A percentile compares a stretch with the other conserved stretches of the same genome.
These are phyloP conservation scores for Adela reaumurella DNA, from an alignment of 2,888 invertebrate genomes.

Conservation along the genomic window DNA sequence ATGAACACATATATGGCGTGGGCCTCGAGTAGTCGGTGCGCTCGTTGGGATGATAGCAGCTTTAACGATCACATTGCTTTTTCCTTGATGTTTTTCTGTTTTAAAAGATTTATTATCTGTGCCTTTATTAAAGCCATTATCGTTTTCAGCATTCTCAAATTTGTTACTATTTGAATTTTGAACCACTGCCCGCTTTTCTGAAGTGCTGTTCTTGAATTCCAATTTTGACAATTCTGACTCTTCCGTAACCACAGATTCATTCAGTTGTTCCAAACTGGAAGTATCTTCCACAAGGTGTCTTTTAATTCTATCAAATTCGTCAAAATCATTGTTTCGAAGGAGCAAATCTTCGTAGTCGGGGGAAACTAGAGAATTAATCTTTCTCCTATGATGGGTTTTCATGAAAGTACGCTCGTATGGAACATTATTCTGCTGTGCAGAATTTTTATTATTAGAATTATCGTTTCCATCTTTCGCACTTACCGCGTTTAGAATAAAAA, in stretches of 20 bases:
- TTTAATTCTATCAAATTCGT: neutral
- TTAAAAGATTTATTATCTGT: neutral
- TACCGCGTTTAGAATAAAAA: too few species aligned
- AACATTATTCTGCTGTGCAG: too few species aligned
- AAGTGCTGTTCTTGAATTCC: neutral
- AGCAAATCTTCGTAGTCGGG: neutral
- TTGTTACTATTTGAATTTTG: neutral
- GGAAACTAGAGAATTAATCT: conserved; percentile 13
- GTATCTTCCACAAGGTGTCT: neutral
- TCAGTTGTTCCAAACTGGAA: neutral
- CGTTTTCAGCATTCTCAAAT: too few species aligned
- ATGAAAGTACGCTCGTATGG: conserved; percentile 45
- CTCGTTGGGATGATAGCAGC: conserved; percentile 22
- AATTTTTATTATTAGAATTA: neutral
- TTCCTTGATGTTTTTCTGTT: too few species aligned
- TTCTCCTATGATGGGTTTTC: conserved; percentile 44
- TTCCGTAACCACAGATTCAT: neutral
- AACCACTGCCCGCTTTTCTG: neutral
- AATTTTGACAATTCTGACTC: neutral
- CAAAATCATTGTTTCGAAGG: neutral
- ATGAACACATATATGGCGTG: conserved; percentile 35
- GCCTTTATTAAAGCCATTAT: neutral
- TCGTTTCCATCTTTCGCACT: neutral
- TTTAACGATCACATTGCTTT: too few species aligned
- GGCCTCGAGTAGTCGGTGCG: conserved; percentile 23